phyloP scores from a whole-genome alignment of 37 sponge, comb jelly and placozoan genomes.

The Mnemiopsis leidyi region DNA sequence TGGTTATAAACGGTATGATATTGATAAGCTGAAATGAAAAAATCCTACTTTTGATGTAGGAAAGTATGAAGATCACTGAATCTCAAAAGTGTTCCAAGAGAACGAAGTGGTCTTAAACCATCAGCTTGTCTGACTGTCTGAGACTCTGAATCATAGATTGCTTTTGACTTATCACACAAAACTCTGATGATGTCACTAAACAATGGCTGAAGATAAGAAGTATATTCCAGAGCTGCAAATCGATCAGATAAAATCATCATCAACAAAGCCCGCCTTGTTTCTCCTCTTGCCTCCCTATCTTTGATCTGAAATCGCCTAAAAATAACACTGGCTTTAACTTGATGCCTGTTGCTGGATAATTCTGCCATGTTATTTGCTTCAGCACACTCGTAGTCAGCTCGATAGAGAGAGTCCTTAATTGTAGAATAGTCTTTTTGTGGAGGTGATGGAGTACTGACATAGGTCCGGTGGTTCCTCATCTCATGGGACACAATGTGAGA shows the following conservation, averaged over 20 bases:
- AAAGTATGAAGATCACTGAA: background rate
- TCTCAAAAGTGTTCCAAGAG: constrained; percentile 1
- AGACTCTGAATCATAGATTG: background rate
- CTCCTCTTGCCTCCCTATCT: constrained; percentile 25
- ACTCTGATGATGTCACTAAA: constrained; percentile 29
- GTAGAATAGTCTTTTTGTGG: constrained; percentile 46
- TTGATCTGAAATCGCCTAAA: background rate
- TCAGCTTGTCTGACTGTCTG: background rate
- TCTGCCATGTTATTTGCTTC: background rate
- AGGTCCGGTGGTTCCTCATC: constrained; percentile 22
- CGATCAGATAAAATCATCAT: constrained; percentile 51
- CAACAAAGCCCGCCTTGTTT: background rate
- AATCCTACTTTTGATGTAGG: constrained; percentile 2
- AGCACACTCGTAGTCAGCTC: background rate
- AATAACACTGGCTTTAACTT: constrained; percentile 14
- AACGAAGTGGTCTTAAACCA: constrained; percentile 8
- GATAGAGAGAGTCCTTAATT: background rate
- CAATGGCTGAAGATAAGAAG: background rate
- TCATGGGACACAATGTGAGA: constrained; percentile 14
- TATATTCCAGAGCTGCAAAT: constrained; percentile 16
- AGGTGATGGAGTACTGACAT: constrained; percentile 25
- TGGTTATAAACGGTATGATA: too few relatives aligned
- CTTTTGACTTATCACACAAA: constrained; percentile 15
- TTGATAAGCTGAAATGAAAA: background rate
- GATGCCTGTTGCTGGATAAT: background rate